Evolutionary conservation across 1,140 invertebrate species (phyloP).

Genomic region (Limonius californicus): DNA sequence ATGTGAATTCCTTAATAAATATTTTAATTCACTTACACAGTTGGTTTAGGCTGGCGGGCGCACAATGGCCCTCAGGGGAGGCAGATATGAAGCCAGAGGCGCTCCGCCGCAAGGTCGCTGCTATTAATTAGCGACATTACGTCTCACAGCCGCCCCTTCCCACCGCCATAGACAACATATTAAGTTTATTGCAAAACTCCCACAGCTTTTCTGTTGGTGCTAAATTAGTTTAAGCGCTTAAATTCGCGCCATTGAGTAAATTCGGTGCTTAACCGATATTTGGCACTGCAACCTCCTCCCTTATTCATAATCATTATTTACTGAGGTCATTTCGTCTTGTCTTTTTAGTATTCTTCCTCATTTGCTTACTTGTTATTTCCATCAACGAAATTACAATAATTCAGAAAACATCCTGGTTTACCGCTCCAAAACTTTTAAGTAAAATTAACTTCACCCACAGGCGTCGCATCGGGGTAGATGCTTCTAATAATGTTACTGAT

Average conservation of each 20-base stretch:
- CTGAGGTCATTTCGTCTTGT: no score
- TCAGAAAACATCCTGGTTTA: no score
- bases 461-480: no score
- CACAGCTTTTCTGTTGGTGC: background rate
- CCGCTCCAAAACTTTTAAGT: no score
- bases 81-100: slow-evolving; percentile 42
- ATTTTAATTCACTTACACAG: slow-evolving; percentile 49
- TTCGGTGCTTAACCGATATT: slow-evolving; percentile 19
- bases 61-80: slow-evolving; percentile 40
- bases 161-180: background rate
- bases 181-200: slow-evolving; percentile 16
- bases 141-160: background rate
- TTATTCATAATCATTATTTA: no score
- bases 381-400: no score
- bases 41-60: slow-evolving; percentile 43
- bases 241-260: slow-evolving; percentile 11
- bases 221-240: slow-evolving; percentile 1
- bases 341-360: no score
- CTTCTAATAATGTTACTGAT: no score
- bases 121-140: slow-evolving; percentile 45
- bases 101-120: slow-evolving; percentile 37
- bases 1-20: slow-evolving; percentile 48
- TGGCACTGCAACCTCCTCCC: slow-evolving; percentile 15
- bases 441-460: no score
- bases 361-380: no score